Evolutionary conservation across 2,113 vertebrate genomes (phyloP).

Genomic region (Cynoglossus semilaevis): DNA sequence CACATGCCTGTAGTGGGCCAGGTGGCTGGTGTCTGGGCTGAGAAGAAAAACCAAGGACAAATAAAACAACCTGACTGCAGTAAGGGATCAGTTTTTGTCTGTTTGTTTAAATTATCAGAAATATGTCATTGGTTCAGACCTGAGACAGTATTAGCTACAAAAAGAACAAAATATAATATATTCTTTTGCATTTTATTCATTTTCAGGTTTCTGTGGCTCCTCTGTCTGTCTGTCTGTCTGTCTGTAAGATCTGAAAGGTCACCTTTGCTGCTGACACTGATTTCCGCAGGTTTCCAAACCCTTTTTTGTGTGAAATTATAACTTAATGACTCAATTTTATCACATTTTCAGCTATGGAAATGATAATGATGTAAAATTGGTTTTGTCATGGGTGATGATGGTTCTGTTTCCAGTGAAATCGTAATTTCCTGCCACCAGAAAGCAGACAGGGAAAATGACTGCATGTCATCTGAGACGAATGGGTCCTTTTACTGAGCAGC

Average conservation of each 20-base stretch:
- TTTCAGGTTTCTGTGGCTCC: not conserved
- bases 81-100: too few relatives aligned
- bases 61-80: not conserved
- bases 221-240: not conserved
- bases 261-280: not conserved
- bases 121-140: not conserved
- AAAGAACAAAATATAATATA: not conserved
- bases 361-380: conserved; percentile 8
- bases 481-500: too few relatives aligned
- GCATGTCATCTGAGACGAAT: not conserved
- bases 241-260: not conserved
- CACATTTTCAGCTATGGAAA: conserved; percentile 19
- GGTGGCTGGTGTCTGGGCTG: conserved; percentile 33
- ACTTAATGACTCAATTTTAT: conserved; percentile 13
- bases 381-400: too few relatives aligned
- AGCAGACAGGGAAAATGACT: conserved; percentile 4
- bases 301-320: not conserved
- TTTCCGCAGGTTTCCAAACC: not conserved
- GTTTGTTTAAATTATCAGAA: too few relatives aligned
- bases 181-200: not conserved
- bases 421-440: not conserved
- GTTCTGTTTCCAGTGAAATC: not conserved
- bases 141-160: too few relatives aligned
- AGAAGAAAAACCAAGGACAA: conserved; percentile 25
- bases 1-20: conserved; percentile 31